Evolutionary conservation across 2,888 invertebrate species (phyloP), one percentile per base, ranked within the genome.

Genomic region (Nomada ruficornis): DNA sequence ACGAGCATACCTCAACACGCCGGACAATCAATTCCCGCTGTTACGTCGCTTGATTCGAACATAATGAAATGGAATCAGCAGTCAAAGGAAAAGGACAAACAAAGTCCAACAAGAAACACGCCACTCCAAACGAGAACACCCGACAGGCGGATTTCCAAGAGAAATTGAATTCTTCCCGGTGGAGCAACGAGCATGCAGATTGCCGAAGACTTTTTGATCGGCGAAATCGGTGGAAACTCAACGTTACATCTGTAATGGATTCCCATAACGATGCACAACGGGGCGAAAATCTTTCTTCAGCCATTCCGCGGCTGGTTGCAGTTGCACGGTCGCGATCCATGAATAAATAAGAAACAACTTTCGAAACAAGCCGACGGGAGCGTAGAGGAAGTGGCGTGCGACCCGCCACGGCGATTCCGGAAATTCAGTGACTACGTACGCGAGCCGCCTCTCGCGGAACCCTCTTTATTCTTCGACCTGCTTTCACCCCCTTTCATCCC

Each of bases 331-430:
- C 23, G 47, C 77, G 55, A 80, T 86, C 77, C 79, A 77, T 82
- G 84, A 84, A 86, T 86, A 86, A 86, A 82, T 82, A 80, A 82
- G 80, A 54, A 77, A 76, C 73, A 82, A 86, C 75, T 84, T 82
- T 77, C 52, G 65, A 84, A 76, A 82, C 79, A 79, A 80, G 77
- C 69, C 69, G 86, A 80, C 79, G 64, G 86, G 79, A 81, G 79
- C 69, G 36, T 77, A 44, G 7, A 36, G 54, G 52, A 2, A 36
- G 36, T 18, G 42, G 50, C 57, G 26, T 57, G 64, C 57, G 57
- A 57, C 73, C 29, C 44, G 68, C 50, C 60, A 47, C 55, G 47
- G 70, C 79, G 77, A 77, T 74, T 69, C 80, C 65, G 73, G 79
- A 84, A 82, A 88, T 82, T 77, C 72, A 75, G 29, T 47, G 65